Evolutionary conservation across 2,888 invertebrate genomes (phyloP).

Genomic region (Dioctria linearis): DNA sequence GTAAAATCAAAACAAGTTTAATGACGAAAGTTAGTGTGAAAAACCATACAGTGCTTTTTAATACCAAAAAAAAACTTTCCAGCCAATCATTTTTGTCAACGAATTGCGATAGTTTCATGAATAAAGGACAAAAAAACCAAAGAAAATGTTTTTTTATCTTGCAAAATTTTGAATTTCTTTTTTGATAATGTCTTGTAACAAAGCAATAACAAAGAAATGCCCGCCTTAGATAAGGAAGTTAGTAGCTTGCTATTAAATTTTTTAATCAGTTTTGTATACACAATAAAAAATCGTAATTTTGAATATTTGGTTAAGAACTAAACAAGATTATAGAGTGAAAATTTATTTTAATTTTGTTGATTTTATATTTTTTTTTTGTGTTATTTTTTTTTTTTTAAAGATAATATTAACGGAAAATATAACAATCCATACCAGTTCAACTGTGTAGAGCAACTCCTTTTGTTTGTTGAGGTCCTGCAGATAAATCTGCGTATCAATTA

Average conservation of each 20-base stretch:
- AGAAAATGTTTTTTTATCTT: conserved; percentile 4
- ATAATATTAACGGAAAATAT: conserved; percentile 51
- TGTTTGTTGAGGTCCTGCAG: conserved; percentile 92
- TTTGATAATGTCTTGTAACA: conserved; percentile 15
- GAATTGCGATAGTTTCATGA: conserved; percentile 14
- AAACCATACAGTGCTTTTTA: conserved; percentile 23
- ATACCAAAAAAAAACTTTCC: conserved; percentile 10
- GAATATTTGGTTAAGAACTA: conserved; percentile 23
- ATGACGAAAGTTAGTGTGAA: conserved; percentile 14
- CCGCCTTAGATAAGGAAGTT: conserved; percentile 37
- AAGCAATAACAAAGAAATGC: conserved; percentile 48
- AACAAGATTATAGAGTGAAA: conserved; percentile 34
- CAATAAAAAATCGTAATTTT: conserved; percentile 42
- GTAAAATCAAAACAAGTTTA: neutral
- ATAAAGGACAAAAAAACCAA: conserved; percentile 19
- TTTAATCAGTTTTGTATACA: conserved; percentile 22
- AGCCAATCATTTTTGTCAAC: conserved; percentile 30
- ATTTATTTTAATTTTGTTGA: conserved; percentile 43
- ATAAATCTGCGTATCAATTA: conserved; percentile 82
- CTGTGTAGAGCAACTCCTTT: conserved; percentile 86
- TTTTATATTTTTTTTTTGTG: conserved; percentile 6
- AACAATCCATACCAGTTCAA: conserved; percentile 81
- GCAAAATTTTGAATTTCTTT: conserved; percentile 25
- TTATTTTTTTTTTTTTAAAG: conserved; percentile 1
- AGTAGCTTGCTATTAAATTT: conserved; percentile 48